phyloP scores from a whole-genome alignment of 2,113 vertebrate genomes.

The Rhombomys opimus region DNA sequence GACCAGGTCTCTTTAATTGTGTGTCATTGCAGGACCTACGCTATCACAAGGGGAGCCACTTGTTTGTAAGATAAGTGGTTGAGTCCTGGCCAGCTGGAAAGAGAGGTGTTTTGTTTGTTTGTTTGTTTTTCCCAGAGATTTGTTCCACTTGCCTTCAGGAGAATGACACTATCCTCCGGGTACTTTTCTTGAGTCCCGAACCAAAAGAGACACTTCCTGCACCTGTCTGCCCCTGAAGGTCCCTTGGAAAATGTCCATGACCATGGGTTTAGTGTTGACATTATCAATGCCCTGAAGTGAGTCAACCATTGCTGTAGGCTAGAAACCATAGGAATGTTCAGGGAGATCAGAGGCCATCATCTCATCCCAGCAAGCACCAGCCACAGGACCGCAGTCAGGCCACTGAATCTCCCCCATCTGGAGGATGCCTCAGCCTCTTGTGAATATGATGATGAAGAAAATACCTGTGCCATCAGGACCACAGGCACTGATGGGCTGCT shows the following conservation, averaged over 20 bases:
- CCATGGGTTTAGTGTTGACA: neutral
- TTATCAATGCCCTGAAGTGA: neutral
- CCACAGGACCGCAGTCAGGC: neutral
- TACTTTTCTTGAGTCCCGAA: neutral
- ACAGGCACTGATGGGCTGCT: neutral
- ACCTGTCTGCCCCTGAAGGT: neutral
- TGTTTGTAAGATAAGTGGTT: neutral
- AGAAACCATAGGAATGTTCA: neutral
- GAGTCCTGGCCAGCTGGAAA: neutral
- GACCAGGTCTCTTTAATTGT: neutral
- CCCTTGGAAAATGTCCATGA: neutral
- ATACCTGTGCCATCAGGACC: too few species aligned
- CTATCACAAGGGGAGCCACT: neutral
- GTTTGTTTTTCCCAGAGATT: neutral
- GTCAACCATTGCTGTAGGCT: neutral
- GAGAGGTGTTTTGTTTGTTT: rapidly evolving
- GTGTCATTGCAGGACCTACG: neutral
- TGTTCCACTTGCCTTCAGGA: neutral
- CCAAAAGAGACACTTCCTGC: neutral
- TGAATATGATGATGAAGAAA: neutral
- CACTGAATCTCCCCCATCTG: rapidly evolving
- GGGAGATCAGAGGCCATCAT: neutral
- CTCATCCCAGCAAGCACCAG: neutral
- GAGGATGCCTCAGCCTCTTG: neutral
- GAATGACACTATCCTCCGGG: neutral